These are phyloP conservation scores for Synergus umbraculus DNA, from an alignment of 2,888 invertebrate genomes.

Conservation along the genomic window DNA sequence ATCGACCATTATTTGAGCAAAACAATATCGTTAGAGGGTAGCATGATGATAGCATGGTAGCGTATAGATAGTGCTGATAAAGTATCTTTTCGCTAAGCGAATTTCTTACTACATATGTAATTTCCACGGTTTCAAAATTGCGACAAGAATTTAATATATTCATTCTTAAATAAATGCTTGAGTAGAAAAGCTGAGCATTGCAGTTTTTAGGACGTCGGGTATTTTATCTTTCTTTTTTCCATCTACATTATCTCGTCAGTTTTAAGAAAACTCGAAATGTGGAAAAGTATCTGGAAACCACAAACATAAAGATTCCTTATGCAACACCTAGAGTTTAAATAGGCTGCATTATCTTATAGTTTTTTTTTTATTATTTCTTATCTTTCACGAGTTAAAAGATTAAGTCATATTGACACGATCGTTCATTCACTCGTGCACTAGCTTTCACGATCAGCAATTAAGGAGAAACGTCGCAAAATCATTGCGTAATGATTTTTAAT, in stretches of 20 bases:
- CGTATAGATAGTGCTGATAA: not conserved
- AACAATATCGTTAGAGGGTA: constrained; percentile 34
- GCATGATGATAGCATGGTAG: not conserved
- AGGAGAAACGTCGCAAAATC: constrained; percentile 28
- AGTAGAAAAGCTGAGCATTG: too few relatives aligned
- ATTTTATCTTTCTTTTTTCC: not conserved
- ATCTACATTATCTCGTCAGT: not conserved
- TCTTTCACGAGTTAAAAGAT: constrained; percentile 4
- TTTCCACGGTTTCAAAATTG: too few relatives aligned
- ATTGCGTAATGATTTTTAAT: constrained; percentile 31
- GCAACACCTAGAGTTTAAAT: not conserved
- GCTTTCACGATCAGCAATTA: constrained; percentile 3
- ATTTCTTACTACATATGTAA: too few relatives aligned
- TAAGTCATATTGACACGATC: constrained; percentile 11
- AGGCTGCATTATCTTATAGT: not conserved
- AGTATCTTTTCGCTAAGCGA: not conserved
- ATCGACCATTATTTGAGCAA: constrained; percentile 9
- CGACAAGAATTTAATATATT: too few relatives aligned
- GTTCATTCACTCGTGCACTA: constrained; percentile 9
- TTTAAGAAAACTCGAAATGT: not conserved
- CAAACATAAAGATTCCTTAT: not conserved
- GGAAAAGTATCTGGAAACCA: not conserved
- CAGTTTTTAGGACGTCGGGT: too few relatives aligned
- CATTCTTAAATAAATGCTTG: too few relatives aligned
- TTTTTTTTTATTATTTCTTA: not conserved